Evolutionary conservation across 2,888 invertebrate genomes (phyloP).

Genomic region (Endotricha flammealis): DNA sequence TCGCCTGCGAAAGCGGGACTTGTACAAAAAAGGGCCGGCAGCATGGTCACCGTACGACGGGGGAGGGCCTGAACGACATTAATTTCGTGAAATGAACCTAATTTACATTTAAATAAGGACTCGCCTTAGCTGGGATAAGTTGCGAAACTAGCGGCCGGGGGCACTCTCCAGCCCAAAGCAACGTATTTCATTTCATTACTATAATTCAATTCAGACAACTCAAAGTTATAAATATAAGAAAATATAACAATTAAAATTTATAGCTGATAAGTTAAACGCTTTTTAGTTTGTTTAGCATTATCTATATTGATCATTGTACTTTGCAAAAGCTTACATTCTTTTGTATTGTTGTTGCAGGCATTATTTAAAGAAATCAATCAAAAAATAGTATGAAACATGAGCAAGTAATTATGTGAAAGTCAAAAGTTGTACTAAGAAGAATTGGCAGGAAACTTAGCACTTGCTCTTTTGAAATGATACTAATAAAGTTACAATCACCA

Average conservation of each 20-base stretch:
- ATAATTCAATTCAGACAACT: conserved; percentile 68
- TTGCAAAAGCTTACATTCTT: no score
- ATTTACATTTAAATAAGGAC: conserved; percentile 94
- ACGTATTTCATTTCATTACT: conserved; percentile 74
- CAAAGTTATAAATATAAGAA: conserved; percentile 5
- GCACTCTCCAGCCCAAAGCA: conserved; percentile 69
- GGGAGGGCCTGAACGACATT: conserved; percentile 84
- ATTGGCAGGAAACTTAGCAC: no score
- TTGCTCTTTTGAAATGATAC: no score
- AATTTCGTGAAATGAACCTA: conserved; percentile 94
- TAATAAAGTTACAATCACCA: no score
- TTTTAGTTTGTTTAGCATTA: no score
- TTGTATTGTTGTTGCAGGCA: no score
- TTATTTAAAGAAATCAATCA: no score
- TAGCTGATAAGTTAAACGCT: no score
- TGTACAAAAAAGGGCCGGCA: conserved; percentile 27
- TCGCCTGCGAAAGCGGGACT: conserved; percentile 21
- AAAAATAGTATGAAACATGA: no score
- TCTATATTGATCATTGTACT: no score
- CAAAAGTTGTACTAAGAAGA: no score
- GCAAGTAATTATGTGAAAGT: no score
- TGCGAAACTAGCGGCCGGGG: conserved; percentile 75
- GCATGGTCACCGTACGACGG: conserved; percentile 55
- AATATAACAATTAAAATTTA: conserved; percentile 4
- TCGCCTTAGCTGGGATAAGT: conserved; percentile 77